Base-by-base conservation (phyloP, 1,140 invertebrate species). In the Patella vulgata region DNA sequence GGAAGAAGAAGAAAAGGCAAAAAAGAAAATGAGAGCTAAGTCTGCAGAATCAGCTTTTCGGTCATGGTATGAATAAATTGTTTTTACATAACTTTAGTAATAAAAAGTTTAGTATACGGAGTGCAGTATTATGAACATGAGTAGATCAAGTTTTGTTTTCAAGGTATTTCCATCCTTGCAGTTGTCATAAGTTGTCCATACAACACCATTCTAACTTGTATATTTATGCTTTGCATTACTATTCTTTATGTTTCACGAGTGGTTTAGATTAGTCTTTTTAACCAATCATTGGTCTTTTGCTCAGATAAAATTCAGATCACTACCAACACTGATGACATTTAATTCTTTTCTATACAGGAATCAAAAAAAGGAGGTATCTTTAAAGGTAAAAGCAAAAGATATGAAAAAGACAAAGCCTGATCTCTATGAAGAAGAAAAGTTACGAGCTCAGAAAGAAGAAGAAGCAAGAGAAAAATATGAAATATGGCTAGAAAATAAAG, bases 401-500 rank as follows among this genome's bases (percentile, higher is more conserved):
- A 46, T 58, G 42, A 67, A 58, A 36, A 59, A 39, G 39, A 62
- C 28, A 23, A 21, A 52, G 23, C 53, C 54, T 19, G 39, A 40
- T 6, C 57, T 40, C n/a, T 44, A 40, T 23, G 30, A 48, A 30
- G 43, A 62, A 21, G 40, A 54, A 14, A n/a, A 54, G 33, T 62
- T 54, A 36, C 43, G n/a, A 25, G 23, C 46, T 44, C 47, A 5
- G 5, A 36, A 67, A 21, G 65, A 67, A 48, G 55, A 48, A 25
- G 59, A 62, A 23, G 65, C 65, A 1, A 51, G 36, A 40, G 25
- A 48, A 42, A 31, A 44, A 33, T 68, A 63, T 51, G 42, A 63
- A 11, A 40, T 63, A 25, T 68, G 60, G 59, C 30, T 68, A n/a
- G 19, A 30, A 14, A 56, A 55, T 36, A 68, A 68, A 60, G 66